Base-by-base conservation (phyloP, 2,113 vertebrate species). In the Hemicordylus capensis region DNA sequence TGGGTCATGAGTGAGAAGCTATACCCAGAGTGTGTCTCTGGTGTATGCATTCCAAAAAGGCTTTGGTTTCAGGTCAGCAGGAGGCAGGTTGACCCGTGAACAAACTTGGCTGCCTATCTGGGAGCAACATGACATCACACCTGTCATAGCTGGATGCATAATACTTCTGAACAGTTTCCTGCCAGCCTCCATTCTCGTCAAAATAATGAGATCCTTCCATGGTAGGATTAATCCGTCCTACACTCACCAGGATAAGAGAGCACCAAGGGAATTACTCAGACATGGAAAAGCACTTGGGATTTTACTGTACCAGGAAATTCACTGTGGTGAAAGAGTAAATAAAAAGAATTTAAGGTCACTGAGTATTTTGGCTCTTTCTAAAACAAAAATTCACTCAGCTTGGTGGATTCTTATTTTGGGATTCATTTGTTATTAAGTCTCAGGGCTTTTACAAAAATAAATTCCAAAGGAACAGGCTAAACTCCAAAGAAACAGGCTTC, bases 91-190 rank as follows among this genome's bases (percentile, higher is more conserved):
- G 26, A 22, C 51, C 80, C 42, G 34, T 51, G 44, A 70, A 44
- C 34, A 39, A 59, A 15, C 20, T 34, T 58, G 34, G 54, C 22
- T 61, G 11, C 24, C 54, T 17, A 28, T 17, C 11, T 14, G 39
- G 61, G 76, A 15, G 59, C 37, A 78, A 42, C 56, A 42, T n/a
- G 37, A 58, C 26, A 10, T 1, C 7, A 14, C 19, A 31, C 15
- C 24, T 14, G 6, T 77, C 56, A 42, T 8, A 3, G 3, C 59
- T 1, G 75, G 3, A 34, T 24, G 24, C 75, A 1, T 0, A 0
- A 6, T 26, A 2, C 20, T 42, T 86, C 46, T 67, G 84, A 85
- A 56, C 1, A 19, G 89, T 61, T 1, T 0, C 64, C 51, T 22
- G 1, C n/a, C 14, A 56, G 80, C 48, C 39, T 26, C 26, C 39